These are phyloP conservation scores for Chloropsis cyanopogon DNA, from an alignment of 2,113 vertebrate species.

Conservation along the genomic window DNA sequence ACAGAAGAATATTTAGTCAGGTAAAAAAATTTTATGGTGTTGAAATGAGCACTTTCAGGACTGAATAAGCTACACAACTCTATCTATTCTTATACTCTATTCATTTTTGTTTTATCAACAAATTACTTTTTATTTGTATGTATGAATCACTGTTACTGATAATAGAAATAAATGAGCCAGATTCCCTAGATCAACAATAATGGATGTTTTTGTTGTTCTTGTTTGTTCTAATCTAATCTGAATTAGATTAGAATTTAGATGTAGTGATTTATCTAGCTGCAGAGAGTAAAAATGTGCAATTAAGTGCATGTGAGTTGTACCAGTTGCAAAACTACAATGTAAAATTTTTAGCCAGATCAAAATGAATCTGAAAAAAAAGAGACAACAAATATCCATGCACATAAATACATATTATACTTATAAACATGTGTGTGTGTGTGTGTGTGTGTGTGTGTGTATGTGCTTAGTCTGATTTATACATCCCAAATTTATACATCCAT, in stretches of 20 bases:
- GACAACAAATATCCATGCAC: rapidly evolving
- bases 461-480: neutral
- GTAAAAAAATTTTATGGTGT: neutral
- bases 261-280: neutral
- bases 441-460: rapidly evolving
- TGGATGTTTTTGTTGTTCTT: neutral
- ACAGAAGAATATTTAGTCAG: neutral
- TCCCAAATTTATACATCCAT: neutral
- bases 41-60: neutral
- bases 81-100: neutral
- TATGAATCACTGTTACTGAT: neutral
- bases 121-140: neutral
- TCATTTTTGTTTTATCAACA: neutral
- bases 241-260: neutral
- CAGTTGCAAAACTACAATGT: neutral
- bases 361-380: neutral
- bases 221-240: neutral
- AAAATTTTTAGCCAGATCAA: neutral
- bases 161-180: neutral
- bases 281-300: neutral
- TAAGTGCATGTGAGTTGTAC: neutral
- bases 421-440: rapidly evolving
- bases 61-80: neutral
- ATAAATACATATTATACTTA: neutral
- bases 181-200: neutral